These are phyloP conservation scores for Leptinotarsa undecemlineata DNA, from an alignment of 1,140 invertebrate species.

Conservation along the genomic window DNA sequence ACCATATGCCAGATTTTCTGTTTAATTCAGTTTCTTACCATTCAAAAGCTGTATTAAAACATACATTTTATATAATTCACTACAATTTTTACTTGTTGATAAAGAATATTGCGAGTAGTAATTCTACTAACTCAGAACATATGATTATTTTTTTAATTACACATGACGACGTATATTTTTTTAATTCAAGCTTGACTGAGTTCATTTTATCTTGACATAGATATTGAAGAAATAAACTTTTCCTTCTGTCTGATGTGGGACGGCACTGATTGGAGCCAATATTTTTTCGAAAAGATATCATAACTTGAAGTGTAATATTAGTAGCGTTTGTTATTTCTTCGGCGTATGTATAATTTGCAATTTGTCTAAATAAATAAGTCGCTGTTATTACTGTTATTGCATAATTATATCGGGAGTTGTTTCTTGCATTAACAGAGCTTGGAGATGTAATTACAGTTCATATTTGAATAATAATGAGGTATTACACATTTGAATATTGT, in stretches of 20 bases:
- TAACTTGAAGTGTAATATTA: slow-evolving; percentile 10
- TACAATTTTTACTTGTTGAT: too few relatives aligned
- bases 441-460: slow-evolving; percentile 9
- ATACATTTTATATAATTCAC: too few relatives aligned
- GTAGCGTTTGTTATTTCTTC: slow-evolving; percentile 4
- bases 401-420: background rate
- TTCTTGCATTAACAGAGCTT: slow-evolving; percentile 6
- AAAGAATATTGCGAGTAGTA: too few relatives aligned
- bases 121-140: too few relatives aligned
- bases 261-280: background rate
- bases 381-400: slow-evolving; percentile 4
- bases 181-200: too few relatives aligned
- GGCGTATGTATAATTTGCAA: slow-evolving; percentile 12
- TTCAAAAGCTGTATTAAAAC: too few relatives aligned
- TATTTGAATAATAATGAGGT: slow-evolving; percentile 3
- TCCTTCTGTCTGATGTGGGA: background rate
- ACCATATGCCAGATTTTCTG: too few relatives aligned
- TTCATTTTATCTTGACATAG: too few relatives aligned
- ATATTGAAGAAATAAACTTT: background rate
- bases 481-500: background rate
- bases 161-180: too few relatives aligned
- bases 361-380: slow-evolving; percentile 15
- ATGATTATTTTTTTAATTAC: too few relatives aligned
- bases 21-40: too few relatives aligned
- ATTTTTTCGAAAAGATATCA: background rate